phyloP scores from a whole-genome alignment of 2,888 invertebrate genomes.

The Acleris holmiana region DNA sequence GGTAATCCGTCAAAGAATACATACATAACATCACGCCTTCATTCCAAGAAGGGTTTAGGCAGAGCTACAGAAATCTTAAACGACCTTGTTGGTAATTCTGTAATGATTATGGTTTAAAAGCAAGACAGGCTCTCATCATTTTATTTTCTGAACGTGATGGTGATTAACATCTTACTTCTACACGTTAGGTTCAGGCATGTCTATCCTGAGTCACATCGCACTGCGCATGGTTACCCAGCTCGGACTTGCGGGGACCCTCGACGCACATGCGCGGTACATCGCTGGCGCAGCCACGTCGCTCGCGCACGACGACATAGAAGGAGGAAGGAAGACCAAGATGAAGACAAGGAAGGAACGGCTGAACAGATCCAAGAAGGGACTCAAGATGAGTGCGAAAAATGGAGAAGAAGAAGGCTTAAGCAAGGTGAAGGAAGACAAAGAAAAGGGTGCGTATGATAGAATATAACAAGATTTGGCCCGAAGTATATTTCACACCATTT shows the following conservation, averaged over 20 bases:
- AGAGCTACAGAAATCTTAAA: too few species aligned
- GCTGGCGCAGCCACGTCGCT: slow-evolving; percentile 54
- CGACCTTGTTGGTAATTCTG: too few species aligned
- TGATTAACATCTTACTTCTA: not conserved
- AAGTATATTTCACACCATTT: too few species aligned
- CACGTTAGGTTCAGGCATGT: slow-evolving; percentile 89
- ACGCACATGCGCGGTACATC: slow-evolving; percentile 52
- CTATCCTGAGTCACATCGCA: slow-evolving; percentile 90
- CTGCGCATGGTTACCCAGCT: slow-evolving; percentile 91
- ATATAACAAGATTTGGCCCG: too few species aligned
- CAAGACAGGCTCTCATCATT: too few species aligned
- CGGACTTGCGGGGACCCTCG: slow-evolving; percentile 69
- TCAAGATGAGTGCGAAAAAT: slow-evolving; percentile 46
- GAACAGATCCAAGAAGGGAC: slow-evolving; percentile 67
- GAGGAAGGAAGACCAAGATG: slow-evolving; percentile 64
- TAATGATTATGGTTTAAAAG: too few species aligned
- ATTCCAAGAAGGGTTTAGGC: too few species aligned
- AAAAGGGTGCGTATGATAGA: too few species aligned
- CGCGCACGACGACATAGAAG: slow-evolving; percentile 70
- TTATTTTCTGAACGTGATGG: too few species aligned
- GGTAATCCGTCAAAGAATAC: too few species aligned
- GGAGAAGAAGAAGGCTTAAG: slow-evolving; percentile 16
- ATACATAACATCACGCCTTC: too few species aligned
- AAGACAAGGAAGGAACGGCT: slow-evolving; percentile 73
- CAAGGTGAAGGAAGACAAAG: slow-evolving; percentile 39